phyloP scores from a whole-genome alignment of 1,140 invertebrate species.

The Nasonia vitripennis region DNA sequence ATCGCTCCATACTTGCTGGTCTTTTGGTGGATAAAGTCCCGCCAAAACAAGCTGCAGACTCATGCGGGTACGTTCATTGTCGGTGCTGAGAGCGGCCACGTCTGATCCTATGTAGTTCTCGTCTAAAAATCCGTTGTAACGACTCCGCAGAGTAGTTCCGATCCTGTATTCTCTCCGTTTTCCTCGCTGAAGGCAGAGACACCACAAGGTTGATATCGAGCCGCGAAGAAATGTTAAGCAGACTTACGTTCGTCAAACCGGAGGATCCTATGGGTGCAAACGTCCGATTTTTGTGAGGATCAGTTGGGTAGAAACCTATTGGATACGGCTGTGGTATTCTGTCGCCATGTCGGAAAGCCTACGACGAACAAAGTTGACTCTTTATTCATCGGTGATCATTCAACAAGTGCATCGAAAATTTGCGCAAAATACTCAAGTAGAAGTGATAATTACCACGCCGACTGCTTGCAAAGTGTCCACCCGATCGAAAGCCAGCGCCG shows the following conservation, averaged over 20 bases:
- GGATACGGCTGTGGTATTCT: neutral
- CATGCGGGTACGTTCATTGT: conserved; percentile 77
- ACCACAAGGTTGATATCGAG: too few species aligned
- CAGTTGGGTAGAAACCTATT: neutral
- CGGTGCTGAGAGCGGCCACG: conserved; percentile 76
- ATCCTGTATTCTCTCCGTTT: conserved; percentile 71
- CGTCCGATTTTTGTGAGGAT: neutral
- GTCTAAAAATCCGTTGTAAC: conserved; percentile 71
- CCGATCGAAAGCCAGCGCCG: neutral
- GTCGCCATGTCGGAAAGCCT: conserved; percentile 23
- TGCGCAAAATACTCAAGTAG: too few species aligned
- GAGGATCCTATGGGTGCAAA: neutral
- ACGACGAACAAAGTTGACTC: too few species aligned
- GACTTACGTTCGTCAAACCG: conserved; percentile 29
- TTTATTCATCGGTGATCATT: too few species aligned
- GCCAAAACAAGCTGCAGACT: conserved; percentile 66
- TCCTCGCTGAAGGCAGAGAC: conserved; percentile 62
- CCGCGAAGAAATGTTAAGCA: too few species aligned
- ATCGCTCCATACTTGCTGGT: conserved; percentile 60
- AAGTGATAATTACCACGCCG: neutral
- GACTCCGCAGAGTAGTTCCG: conserved; percentile 69
- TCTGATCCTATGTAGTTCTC: conserved; percentile 65
- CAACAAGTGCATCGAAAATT: too few species aligned
- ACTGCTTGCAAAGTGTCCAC: neutral
- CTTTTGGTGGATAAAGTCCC: conserved; percentile 64